phyloP scores from a whole-genome alignment of 2,888 invertebrate genomes.

The Bhutanitis thaidina region DNA sequence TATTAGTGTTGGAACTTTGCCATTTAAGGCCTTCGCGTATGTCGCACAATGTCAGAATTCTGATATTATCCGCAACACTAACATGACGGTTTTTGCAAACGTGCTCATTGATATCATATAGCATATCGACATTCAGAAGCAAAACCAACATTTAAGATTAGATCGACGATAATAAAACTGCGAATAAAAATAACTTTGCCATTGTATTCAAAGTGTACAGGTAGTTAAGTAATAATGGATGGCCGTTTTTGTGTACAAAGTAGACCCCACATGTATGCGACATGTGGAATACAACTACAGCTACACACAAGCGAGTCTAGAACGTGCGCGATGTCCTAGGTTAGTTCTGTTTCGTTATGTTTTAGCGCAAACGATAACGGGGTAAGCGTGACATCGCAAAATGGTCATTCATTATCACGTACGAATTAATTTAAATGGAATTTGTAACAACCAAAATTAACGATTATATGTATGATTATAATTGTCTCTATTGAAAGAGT shows the following conservation, averaged over 20 bases:
- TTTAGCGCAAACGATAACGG: slow-evolving; percentile 3
- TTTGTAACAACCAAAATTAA: no score
- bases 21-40: slow-evolving; percentile 5
- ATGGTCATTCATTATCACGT: neutral
- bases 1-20: slow-evolving; percentile 13
- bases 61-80: neutral
- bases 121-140: neutral
- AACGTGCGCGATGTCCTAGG: slow-evolving; percentile 30
- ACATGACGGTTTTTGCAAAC: neutral
- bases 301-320: slow-evolving; percentile 14
- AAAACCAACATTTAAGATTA: neutral
- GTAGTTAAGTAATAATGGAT: slow-evolving; percentile 52
- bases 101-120: neutral
- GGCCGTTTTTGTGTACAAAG: slow-evolving; percentile 61
- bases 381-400: neutral
- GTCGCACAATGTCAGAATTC: slow-evolving; percentile 4
- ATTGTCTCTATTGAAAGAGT: no score
- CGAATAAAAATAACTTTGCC: slow-evolving; percentile 51
- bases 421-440: no score
- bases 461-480: no score
- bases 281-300: slow-evolving; percentile 20
- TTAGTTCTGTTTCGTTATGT: slow-evolving; percentile 30
- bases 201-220: slow-evolving; percentile 73
- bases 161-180: slow-evolving; percentile 34
- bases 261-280: slow-evolving; percentile 59